Conservation (phyloP, 2,797 vertebrate genomes). For the Urophycis tenuis region DNA sequence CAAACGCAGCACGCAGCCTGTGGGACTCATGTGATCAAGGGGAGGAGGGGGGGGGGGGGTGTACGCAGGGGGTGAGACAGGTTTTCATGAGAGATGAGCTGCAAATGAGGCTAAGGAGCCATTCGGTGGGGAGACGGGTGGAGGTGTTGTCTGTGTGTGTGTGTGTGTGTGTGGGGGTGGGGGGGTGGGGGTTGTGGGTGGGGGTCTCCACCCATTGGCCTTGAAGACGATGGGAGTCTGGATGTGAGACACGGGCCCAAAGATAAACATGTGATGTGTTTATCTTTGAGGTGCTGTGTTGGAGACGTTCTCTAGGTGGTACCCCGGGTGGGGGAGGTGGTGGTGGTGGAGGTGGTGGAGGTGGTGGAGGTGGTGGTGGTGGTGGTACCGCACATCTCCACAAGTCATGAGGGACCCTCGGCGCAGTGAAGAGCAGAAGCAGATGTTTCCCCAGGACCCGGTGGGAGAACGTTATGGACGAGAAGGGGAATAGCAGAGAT, state of each 20-base stretch:
- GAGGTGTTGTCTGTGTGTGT: no score
- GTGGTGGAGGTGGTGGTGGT: slow-evolving; percentile 39
- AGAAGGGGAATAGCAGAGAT: slow-evolving; percentile 45
- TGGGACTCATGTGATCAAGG: neutral
- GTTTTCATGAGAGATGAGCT: neutral
- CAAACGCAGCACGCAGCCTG: neutral
- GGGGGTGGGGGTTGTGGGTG: neutral
- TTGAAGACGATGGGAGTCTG: slow-evolving; percentile 22
- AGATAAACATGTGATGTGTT: slow-evolving; percentile 44
- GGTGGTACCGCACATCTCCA: slow-evolving; percentile 40
- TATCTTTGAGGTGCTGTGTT: slow-evolving; percentile 14
- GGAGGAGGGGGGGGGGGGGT: neutral
- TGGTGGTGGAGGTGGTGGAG: slow-evolving; percentile 36
- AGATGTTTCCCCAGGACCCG: slow-evolving; percentile 61
- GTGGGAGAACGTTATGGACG: slow-evolving; percentile 43
- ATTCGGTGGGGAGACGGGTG: neutral
- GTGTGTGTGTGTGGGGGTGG: no score
- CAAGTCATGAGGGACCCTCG: slow-evolving; percentile 45
- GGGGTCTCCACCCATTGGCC: neutral
- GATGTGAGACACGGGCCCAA: slow-evolving; percentile 19
- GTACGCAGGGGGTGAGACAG: neutral
- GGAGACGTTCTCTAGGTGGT: slow-evolving; percentile 4
- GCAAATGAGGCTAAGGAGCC: neutral
- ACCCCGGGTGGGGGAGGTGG: slow-evolving; percentile 16
- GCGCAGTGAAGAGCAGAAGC: slow-evolving; percentile 54